A percentile compares a stretch with the other conserved stretches of the same genome.
These are phyloP conservation scores for Falco novaeseelandiae DNA, from an alignment of 2,797 vertebrate species.

Conservation along the genomic window DNA sequence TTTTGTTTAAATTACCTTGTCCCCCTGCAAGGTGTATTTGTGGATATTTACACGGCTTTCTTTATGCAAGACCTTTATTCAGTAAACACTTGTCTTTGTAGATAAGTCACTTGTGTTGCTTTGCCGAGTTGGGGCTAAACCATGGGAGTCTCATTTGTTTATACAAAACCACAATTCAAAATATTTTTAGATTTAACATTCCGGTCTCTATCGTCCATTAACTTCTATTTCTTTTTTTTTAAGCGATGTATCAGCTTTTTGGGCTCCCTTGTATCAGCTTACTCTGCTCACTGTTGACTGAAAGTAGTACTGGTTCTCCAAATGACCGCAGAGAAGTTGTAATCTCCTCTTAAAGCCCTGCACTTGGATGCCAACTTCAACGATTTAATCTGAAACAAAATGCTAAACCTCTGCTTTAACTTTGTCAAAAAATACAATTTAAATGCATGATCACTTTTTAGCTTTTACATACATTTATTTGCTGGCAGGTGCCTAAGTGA, in stretches of 20 bases:
- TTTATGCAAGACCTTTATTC: not conserved
- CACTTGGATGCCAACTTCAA: not conserved
- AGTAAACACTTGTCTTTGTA: not conserved
- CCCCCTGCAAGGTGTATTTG: not conserved
- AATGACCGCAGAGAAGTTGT: not conserved
- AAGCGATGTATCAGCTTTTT: not conserved
- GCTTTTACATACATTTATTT: not conserved
- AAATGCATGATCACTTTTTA: not conserved
- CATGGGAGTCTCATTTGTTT: not conserved
- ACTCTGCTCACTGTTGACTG: not conserved
- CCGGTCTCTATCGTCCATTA: not conserved
- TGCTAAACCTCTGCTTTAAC: not conserved
- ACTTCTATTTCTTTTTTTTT: not conserved
- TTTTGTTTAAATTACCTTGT: not conserved
- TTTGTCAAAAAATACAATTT: not conserved
- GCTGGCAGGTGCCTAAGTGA: not conserved
- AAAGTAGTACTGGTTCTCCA: not conserved
- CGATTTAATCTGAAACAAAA: not conserved
- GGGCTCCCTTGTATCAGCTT: not conserved
- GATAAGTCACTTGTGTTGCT: not conserved
- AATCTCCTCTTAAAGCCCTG: not conserved
- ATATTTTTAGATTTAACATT: not conserved
- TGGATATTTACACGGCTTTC: not conserved
- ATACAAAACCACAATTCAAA: not conserved
- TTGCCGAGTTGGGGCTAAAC: not conserved